These are phyloP conservation scores for Hirundo rustica DNA, from an alignment of 2,797 vertebrate genomes.

Conservation along the genomic window DNA sequence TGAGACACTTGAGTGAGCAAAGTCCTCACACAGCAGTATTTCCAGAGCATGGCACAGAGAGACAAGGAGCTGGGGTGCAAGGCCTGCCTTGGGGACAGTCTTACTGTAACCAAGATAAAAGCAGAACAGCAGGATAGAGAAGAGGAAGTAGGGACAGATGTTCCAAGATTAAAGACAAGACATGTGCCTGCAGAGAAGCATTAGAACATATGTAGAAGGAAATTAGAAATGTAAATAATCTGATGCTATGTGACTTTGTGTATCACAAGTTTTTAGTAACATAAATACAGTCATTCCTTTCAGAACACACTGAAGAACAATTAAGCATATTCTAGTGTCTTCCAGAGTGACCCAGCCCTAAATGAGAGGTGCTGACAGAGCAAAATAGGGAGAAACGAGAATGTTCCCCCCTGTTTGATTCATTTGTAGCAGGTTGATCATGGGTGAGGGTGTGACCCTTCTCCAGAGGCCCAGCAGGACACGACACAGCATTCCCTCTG, in stretches of 20 bases:
- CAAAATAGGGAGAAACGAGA: not conserved
- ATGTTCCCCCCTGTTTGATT: not conserved
- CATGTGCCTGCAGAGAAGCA: not conserved
- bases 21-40: not conserved
- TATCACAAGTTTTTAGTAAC: not conserved
- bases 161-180: conserved; percentile 13
- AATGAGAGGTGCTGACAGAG: not conserved
- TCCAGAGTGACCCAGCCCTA: not conserved
- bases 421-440: rapidly evolving
- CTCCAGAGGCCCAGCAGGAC: too few relatives aligned
- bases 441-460: rapidly evolving
- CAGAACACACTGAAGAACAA: not conserved
- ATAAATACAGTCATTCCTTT: not conserved
- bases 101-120: not conserved
- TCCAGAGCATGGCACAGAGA: not conserved
- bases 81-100: not conserved
- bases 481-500: not conserved
- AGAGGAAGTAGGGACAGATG: not conserved
- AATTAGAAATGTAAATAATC: conserved; percentile 6
- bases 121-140: not conserved
- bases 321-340: not conserved
- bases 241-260: not conserved
- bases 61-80: not conserved
- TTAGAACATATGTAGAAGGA: not conserved
- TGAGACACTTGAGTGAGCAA: not conserved